Evolutionary conservation across 2,888 invertebrate genomes (phyloP), one percentile per base, ranked within the genome.

Genomic region (Nomada flava): DNA sequence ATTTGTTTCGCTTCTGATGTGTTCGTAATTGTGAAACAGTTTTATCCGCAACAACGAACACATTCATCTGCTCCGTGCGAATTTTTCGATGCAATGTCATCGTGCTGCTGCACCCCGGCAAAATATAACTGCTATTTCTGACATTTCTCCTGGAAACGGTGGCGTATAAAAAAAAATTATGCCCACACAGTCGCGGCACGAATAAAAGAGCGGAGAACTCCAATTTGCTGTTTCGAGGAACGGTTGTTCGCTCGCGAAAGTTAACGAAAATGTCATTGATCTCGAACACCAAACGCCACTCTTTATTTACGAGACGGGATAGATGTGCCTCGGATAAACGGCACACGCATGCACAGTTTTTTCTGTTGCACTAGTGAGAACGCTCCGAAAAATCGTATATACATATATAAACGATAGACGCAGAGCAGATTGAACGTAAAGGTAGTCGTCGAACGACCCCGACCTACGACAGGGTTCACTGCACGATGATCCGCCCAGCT

Each of bases 391-490:
- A n/a, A 11, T 20, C n/a, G 57, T 11, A 13, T 20, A 53, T 11
- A 53, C 53, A 20, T n/a, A 20, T 20, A 20, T 53, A 53, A 53
- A 26, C 52, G 60, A 65, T 65, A 53, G 20, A 59, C 47, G 26
- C 20, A 47, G 20, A 15, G 23, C 26, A 52, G 55, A 2, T n/a
- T n/a, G 26, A n/a, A 42, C 55, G 52, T 20, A 36, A 67, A 80
- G 80, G 76, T 76, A 52, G 50, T 53, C 59, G 76, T 64, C 50
- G 42, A 76, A 62, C 79, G 79, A 71, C 86, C 86, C 60, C 84
- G 86, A 86, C 86, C 86, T 86, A 86, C 80, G 80, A 64, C 79
- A 83, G 70, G 53, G 79, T 77, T 80, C 76, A 84, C 81, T 79
- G 86, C 42, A 76, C 75, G 76, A 68, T 67, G 63, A 50, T 77